phyloP scores from a whole-genome alignment of 2,113 vertebrate genomes.

The Paramisgurnus dabryanus region DNA sequence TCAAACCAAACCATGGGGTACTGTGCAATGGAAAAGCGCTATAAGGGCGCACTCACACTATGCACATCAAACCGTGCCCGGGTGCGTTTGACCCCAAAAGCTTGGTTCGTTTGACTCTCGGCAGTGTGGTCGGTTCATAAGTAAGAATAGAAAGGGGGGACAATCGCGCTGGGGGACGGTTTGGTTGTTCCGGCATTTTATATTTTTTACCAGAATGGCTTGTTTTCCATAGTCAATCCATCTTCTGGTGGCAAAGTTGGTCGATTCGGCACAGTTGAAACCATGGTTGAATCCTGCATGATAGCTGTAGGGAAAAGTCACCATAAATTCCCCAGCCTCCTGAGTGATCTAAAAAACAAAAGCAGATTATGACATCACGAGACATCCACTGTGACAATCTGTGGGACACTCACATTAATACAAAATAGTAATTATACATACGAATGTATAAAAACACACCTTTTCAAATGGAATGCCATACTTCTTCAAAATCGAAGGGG shows the following conservation, averaged over 20 bases:
- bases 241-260: conserved; percentile 93
- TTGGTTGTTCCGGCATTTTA: not conserved
- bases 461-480: conserved; percentile 95
- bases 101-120: no score
- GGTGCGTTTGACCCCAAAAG: no score
- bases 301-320: conserved; percentile 95
- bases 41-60: no score
- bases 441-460: conserved; percentile 68
- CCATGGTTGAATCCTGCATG: conserved; percentile 98
- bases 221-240: conserved; percentile 99
- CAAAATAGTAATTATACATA: not conserved
- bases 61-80: no score
- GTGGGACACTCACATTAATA: not conserved
- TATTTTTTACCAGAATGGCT: conserved; percentile 85
- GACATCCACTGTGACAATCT: not conserved
- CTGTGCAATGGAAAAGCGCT: no score
- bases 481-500: conserved; percentile 94
- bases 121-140: no score
- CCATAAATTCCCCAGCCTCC: conserved; percentile 94
- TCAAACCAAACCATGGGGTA: no score
- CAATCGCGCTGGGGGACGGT: no score
- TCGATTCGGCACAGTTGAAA: conserved; percentile 97
- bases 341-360: conserved; percentile 83
- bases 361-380: not conserved
- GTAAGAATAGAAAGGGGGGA: no score